Evolutionary conservation across 2,888 invertebrate genomes (phyloP).

Genomic region (Rotaria magnacalcarata): DNA sequence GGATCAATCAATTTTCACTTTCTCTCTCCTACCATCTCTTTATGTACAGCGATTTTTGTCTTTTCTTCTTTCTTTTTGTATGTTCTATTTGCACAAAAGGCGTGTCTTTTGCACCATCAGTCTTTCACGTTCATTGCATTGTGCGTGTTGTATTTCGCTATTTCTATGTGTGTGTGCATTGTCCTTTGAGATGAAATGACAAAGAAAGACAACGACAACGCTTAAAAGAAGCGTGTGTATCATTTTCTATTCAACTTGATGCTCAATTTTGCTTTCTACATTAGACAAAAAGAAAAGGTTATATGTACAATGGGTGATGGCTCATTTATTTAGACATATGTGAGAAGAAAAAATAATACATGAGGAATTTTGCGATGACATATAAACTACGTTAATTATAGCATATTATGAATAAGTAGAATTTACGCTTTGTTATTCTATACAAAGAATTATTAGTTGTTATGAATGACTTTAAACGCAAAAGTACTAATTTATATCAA

Average conservation of each 20-base stretch:
- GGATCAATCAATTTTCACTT: constrained; percentile 14
- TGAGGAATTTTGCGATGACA: not conserved
- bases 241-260: not conserved
- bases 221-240: constrained; percentile 21
- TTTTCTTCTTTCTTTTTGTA: not conserved
- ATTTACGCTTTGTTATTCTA: not conserved
- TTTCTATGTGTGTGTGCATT: constrained; percentile 17
- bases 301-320: not conserved
- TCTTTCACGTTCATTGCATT: constrained; percentile 25
- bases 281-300: not conserved
- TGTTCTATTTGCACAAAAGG: constrained; percentile 29
- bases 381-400: not conserved
- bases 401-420: not conserved
- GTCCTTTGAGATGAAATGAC: constrained; percentile 3
- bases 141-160: constrained; percentile 28
- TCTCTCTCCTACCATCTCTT: not conserved
- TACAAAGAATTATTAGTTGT: not conserved
- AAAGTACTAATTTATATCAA: not conserved
- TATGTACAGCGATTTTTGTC: not conserved
- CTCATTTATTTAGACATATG: not conserved
- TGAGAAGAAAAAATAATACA: not conserved
- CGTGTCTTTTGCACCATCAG: constrained; percentile 17
- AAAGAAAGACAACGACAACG: constrained; percentile 10
- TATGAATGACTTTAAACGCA: not conserved
- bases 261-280: not conserved